Evolutionary conservation across 2,888 invertebrate genomes (phyloP), one percentile per base, ranked within the genome.

Genomic region (Heliconius cydno): DNA sequence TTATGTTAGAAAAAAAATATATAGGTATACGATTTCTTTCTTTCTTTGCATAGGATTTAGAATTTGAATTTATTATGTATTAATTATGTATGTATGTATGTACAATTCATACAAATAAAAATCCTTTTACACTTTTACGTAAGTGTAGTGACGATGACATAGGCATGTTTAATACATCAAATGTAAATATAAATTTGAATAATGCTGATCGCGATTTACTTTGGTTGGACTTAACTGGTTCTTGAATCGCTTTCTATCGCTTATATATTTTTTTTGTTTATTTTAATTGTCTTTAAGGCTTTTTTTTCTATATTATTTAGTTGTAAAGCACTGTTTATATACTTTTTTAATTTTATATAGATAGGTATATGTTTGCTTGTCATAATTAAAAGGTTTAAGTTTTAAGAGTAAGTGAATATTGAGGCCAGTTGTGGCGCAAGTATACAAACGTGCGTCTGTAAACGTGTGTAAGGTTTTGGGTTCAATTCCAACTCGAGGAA

Each of bases 91-190:
- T 70, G 41, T 70, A 70, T 65, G 25, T 70, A 70, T 65, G 38
- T 70, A 46, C 22, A 72, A 34, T 30, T 34, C 10, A 28, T 73
- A 57, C 25, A 46, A 30, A 70, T 71, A 60, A n/a, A 73, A 25
- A 71, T 79, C 46, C 46, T 25, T 25, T 10, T 22, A 76, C 67
- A 60, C 15, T 76, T 38, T 57, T 52, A 76, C 30, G 73, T 73
- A 72, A 66, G 66, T 60, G 76, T 46, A 63, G 41, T 68, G 77
- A 67, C 60, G 63, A 46, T 73, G 68, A 67, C 76, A 72, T 80
- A 28, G 52, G 38, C 67, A 68, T 73, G 77, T 73, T 72, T 73
- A 74, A 80, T 77, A 46, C n/a, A 72, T 72, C 30, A 12, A 68
- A 46, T 75, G 41, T 73, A 73, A 60, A 71, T 71, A 28, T 60